Evolutionary conservation across 2,113 vertebrate species (phyloP).

Genomic region (Etheostoma cragini): DNA sequence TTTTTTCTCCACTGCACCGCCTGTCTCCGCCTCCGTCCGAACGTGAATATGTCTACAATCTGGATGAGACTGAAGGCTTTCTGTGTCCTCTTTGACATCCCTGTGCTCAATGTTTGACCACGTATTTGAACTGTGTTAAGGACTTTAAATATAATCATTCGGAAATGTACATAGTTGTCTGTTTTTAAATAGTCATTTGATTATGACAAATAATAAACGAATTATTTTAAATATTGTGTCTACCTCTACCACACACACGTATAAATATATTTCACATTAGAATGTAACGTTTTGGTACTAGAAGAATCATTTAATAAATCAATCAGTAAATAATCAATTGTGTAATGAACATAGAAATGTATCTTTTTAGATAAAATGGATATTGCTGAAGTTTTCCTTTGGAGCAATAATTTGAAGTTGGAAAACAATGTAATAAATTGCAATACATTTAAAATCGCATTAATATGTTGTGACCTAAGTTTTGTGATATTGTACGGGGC

Average conservation of each 20-base stretch:
- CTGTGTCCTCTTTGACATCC: conserved; percentile 92
- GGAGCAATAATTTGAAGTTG: no score
- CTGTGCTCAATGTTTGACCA: conserved; percentile 91
- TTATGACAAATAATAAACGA: conserved; percentile 47
- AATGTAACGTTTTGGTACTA: no score
- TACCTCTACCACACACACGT: background rate
- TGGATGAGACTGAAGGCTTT: conserved; percentile 93
- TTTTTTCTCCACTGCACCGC: conserved; percentile 89
- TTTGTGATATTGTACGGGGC: no score
- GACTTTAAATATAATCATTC: background rate
- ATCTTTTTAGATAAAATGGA: no score
- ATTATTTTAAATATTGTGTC: conserved; percentile 11
- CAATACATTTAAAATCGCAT: no score
- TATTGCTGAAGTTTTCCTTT: no score
- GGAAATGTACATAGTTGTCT: conserved; percentile 2
- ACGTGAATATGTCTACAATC: conserved; percentile 90
- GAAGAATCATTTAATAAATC: no score
- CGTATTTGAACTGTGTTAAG: background rate
- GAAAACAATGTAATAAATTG: no score
- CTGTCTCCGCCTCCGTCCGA: conserved; percentile 89
- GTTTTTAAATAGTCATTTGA: conserved; percentile 35
- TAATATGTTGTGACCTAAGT: no score
- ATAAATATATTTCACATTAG: no score
- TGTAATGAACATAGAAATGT: no score
- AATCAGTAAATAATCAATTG: no score